Evolutionary conservation across 2,888 invertebrate genomes (phyloP).

Genomic region (Melangyna quadrimaculata): DNA sequence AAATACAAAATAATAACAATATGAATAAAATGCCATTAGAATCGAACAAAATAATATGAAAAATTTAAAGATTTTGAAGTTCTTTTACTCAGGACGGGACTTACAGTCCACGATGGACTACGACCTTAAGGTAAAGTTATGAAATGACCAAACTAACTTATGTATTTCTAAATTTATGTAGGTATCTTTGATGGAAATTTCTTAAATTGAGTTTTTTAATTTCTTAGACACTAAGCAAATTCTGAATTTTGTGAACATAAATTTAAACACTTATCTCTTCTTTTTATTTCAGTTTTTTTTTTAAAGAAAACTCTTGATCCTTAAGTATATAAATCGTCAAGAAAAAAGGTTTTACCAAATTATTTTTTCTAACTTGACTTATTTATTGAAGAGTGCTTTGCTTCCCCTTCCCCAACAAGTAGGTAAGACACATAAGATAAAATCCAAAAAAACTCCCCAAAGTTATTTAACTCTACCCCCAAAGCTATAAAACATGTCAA

Average conservation of each 20-base stretch:
- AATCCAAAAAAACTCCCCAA: slow-evolving; percentile 21
- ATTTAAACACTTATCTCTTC: not conserved
- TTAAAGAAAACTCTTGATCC: not conserved
- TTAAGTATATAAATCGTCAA: slow-evolving; percentile 16
- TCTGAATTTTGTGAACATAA: not conserved
- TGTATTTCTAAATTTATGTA: too few species aligned
- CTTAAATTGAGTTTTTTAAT: not conserved
- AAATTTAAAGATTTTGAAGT: too few species aligned
- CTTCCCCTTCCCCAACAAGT: too few species aligned
- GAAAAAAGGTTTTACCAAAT: slow-evolving; percentile 11
- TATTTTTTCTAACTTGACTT: not conserved
- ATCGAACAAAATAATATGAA: too few species aligned
- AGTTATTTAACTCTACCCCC: slow-evolving; percentile 47
- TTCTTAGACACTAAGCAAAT: not conserved
- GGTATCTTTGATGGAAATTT: not conserved
- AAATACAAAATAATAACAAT: too few species aligned
- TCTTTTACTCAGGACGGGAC: too few species aligned
- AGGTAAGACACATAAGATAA: not conserved
- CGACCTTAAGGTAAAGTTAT: too few species aligned
- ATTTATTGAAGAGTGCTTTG: not conserved
- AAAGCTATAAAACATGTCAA: slow-evolving; percentile 66
- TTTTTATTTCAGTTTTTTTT: not conserved
- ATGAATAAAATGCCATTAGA: too few species aligned
- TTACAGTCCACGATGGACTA: too few species aligned
- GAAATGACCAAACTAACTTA: too few species aligned